phyloP scores from a whole-genome alignment of 2,797 vertebrate genomes.

The Alectoris magna region DNA sequence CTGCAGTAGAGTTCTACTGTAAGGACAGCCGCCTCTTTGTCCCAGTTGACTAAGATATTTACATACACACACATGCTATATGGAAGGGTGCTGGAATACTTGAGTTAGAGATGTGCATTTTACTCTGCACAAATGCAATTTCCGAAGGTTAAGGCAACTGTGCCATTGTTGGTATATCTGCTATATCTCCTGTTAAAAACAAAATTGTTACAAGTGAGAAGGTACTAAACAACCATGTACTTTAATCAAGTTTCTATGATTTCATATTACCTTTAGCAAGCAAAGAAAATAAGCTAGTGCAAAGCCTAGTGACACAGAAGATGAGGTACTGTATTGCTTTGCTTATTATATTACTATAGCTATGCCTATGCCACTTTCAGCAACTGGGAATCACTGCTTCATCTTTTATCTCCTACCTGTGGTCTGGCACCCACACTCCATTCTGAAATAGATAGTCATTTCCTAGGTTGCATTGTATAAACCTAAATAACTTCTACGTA shows the following conservation, averaged over 20 bases:
- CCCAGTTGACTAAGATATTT: background rate
- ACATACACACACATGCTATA: fast-evolving
- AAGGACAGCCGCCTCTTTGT: background rate
- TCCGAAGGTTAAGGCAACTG: background rate
- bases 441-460: background rate
- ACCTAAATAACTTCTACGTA: background rate
- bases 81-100: background rate
- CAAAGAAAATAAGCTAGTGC: background rate
- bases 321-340: background rate
- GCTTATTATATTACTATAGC: background rate
- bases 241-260: background rate
- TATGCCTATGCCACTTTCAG: background rate
- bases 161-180: background rate
- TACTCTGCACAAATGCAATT: fast-evolving
- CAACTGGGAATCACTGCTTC: background rate
- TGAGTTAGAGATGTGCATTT: background rate
- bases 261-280: background rate
- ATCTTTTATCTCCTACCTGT: background rate
- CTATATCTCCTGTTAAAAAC: background rate
- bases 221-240: background rate
- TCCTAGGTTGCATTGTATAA: background rate
- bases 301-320: background rate
- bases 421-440: background rate
- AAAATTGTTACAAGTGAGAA: background rate
- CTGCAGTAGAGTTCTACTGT: background rate